Evolutionary conservation across 2,113 vertebrate genomes (phyloP).

Genomic region (Malurus melanocephalus): DNA sequence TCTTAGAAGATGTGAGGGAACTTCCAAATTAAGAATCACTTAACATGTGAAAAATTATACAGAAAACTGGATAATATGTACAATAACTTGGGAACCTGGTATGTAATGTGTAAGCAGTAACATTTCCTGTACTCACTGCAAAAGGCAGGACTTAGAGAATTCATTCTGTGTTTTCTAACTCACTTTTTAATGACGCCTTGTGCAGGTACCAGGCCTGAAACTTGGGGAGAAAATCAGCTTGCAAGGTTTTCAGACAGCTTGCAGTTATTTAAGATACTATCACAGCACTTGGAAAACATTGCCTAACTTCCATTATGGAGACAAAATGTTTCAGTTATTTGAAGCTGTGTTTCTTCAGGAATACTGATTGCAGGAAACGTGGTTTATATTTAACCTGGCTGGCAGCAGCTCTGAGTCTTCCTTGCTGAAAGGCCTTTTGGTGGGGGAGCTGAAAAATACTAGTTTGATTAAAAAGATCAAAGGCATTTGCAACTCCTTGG

Average conservation of each 20-base stretch:
- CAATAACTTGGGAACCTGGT: not conserved
- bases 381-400: conserved; percentile 56
- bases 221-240: not conserved
- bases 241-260: not conserved
- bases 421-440: not conserved
- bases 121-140: not conserved
- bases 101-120: not conserved
- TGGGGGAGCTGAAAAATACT: not conserved
- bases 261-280: not conserved
- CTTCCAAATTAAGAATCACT: not conserved
- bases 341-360: not conserved
- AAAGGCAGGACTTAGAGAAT: not conserved
- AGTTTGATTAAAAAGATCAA: not conserved
- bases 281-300: not conserved
- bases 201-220: not conserved
- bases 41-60: not conserved
- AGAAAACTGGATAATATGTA: not conserved
- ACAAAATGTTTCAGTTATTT: not conserved
- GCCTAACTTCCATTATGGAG: not conserved
- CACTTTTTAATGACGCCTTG: not conserved
- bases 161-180: not conserved
- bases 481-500: not conserved
- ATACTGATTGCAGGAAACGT: not conserved
- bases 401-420: not conserved
- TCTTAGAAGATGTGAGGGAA: not conserved